phyloP scores from a whole-genome alignment of 2,797 vertebrate species.

The Amblyopsis hoosieri region DNA sequence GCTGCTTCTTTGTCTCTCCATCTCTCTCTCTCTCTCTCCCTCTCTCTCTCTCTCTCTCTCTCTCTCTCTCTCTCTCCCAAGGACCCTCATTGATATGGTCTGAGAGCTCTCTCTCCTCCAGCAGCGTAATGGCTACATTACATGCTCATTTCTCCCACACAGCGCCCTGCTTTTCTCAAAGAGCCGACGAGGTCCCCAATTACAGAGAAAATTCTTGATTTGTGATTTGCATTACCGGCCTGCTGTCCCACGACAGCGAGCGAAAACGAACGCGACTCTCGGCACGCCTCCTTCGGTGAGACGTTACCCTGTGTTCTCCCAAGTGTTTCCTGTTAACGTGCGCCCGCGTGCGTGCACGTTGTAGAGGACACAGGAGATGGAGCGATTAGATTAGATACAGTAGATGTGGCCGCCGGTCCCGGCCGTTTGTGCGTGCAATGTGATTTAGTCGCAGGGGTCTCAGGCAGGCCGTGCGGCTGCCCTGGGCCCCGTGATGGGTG shows the following conservation, averaged over 20 bases:
- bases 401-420: conserved; percentile 51
- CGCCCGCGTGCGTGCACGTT: conserved; percentile 20
- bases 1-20: background rate
- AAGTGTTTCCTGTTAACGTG: conserved; percentile 24
- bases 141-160: conserved; percentile 60
- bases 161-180: conserved; percentile 68
- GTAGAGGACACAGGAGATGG: conserved; percentile 67
- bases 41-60: conserved; percentile 33
- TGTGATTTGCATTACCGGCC: conserved; percentile 68
- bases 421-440: conserved; percentile 69
- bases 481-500: conserved; percentile 68
- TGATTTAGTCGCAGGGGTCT: conserved; percentile 70
- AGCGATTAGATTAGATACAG: conserved; percentile 76
- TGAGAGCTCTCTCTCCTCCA: conserved; percentile 58
- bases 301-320: conserved; percentile 42
- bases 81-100: conserved; percentile 61
- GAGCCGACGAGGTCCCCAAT: conserved; percentile 70
- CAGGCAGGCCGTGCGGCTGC: conserved; percentile 49
- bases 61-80: conserved; percentile 50
- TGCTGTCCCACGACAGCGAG: conserved; percentile 49
- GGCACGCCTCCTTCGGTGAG: conserved; percentile 34
- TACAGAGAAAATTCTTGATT: conserved; percentile 63
- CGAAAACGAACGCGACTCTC: conserved; percentile 59
- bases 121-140: conserved; percentile 60
- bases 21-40: conserved; percentile 27